Percentiles rank a stretch among this genome's conserved stretches.
phyloP scores from a whole-genome alignment of 1,140 invertebrate species.

The Sogatella furcifera region DNA sequence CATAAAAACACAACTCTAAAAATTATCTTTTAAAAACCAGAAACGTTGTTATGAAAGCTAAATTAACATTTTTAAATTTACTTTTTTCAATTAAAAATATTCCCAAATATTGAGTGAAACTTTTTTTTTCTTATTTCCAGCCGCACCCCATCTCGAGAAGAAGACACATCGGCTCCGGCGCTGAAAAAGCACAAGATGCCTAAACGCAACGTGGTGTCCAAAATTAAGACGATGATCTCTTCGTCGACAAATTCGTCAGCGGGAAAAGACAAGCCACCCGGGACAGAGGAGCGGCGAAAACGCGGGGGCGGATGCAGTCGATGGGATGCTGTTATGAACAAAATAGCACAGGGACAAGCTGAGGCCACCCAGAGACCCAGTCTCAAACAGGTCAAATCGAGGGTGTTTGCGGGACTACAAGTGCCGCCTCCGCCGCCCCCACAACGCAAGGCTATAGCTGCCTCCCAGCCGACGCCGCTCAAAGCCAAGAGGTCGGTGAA shows the following conservation, averaged over 20 bases:
- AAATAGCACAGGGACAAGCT: constrained; percentile 59
- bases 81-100: too few species aligned
- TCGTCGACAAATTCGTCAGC: constrained; percentile 35
- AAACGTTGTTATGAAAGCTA: too few species aligned
- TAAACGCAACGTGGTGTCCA: constrained; percentile 58
- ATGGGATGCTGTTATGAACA: constrained; percentile 74
- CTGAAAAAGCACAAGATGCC: constrained; percentile 66
- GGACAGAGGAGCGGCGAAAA: constrained; percentile 15
- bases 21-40: too few species aligned
- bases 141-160: constrained; percentile 3
- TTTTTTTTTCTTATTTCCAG: too few species aligned
- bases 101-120: too few species aligned
- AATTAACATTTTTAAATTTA: too few species aligned
- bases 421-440: constrained; percentile 3
- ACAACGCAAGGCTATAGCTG: neutral
- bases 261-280: constrained; percentile 32
- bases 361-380: constrained; percentile 48
- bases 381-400: constrained; percentile 66
- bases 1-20: too few species aligned
- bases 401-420: constrained; percentile 39
- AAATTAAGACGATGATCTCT: constrained; percentile 57
- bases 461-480: neutral
- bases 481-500: neutral
- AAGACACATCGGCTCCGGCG: constrained; percentile 7
- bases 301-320: constrained; percentile 29